These are phyloP conservation scores for Grus americana DNA, from an alignment of 2,113 vertebrate genomes.

Conservation along the genomic window DNA sequence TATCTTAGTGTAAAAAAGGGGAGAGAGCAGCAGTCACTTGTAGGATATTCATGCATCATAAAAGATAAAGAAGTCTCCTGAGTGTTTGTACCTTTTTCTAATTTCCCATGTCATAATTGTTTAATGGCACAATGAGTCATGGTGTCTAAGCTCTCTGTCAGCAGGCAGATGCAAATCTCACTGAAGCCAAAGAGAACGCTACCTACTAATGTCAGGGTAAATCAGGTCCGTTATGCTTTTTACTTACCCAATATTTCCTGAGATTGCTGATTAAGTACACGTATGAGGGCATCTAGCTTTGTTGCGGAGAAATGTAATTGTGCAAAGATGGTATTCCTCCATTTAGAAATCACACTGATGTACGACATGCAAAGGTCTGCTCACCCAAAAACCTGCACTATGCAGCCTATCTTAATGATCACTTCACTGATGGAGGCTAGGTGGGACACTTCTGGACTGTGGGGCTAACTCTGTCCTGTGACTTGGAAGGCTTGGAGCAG, in stretches of 20 bases:
- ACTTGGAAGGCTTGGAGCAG: not conserved
- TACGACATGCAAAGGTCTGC: not conserved
- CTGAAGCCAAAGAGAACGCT: not conserved
- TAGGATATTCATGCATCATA: not conserved
- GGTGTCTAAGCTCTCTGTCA: not conserved
- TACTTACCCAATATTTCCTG: not conserved
- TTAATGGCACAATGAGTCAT: not conserved
- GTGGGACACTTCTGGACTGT: not conserved
- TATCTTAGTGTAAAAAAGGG: not conserved
- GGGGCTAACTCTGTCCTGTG: not conserved
- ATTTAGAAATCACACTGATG: not conserved
- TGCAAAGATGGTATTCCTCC: not conserved
- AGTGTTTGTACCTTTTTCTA: not conserved
- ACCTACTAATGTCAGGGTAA: not conserved
- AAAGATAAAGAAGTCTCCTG: not conserved
- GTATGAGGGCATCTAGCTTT: not conserved
- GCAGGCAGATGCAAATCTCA: not conserved
- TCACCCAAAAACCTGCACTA: not conserved
- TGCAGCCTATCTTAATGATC: not conserved
- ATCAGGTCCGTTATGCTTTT: not conserved
- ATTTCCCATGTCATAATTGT: not conserved
- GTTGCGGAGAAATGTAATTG: not conserved
- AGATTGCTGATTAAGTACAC: not conserved
- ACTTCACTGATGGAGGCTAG: not conserved
- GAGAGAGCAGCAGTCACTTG: not conserved